phyloP scores from a whole-genome alignment of 2,113 vertebrate genomes.

The Sialia sialis region DNA sequence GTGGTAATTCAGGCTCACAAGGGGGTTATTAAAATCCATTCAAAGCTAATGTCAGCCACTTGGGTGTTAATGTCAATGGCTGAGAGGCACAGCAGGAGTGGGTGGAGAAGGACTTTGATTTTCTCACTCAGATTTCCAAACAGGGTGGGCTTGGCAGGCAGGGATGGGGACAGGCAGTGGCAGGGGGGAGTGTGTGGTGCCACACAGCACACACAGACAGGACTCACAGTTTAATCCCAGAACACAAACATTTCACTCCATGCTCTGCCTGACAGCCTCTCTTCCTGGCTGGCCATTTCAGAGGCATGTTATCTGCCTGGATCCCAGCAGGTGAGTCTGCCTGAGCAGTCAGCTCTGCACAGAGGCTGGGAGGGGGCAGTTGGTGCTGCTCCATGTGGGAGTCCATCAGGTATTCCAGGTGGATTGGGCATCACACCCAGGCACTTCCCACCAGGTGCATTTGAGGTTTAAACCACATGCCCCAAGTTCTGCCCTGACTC shows the following conservation, averaged over 20 bases:
- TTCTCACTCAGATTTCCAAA: neutral
- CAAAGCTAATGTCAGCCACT: conserved; percentile 27
- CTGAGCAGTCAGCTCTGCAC: neutral
- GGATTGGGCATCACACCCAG: neutral
- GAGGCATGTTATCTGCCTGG: neutral
- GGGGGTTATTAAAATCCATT: conserved; percentile 59
- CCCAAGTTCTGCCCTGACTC: neutral
- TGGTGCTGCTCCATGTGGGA: neutral
- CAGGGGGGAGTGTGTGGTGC: neutral
- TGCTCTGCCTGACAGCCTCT: neutral
- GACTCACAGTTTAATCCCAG: neutral
- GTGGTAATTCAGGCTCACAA: neutral
- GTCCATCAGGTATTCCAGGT: neutral
- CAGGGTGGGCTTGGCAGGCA: neutral
- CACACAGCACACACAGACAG: neutral
- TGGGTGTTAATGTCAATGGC: conserved; percentile 18
- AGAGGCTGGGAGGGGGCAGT: neutral
- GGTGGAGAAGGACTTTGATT: conserved; percentile 6
- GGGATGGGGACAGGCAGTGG: fast-evolving
- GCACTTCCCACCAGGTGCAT: neutral
- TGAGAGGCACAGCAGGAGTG: conserved; percentile 24
- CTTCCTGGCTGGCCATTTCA: neutral
- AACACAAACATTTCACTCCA: neutral
- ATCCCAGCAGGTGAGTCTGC: neutral
- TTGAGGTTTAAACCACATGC: neutral